Base-by-base conservation (phyloP, 2,797 vertebrate species). In the Sebastes oblongus region DNA sequence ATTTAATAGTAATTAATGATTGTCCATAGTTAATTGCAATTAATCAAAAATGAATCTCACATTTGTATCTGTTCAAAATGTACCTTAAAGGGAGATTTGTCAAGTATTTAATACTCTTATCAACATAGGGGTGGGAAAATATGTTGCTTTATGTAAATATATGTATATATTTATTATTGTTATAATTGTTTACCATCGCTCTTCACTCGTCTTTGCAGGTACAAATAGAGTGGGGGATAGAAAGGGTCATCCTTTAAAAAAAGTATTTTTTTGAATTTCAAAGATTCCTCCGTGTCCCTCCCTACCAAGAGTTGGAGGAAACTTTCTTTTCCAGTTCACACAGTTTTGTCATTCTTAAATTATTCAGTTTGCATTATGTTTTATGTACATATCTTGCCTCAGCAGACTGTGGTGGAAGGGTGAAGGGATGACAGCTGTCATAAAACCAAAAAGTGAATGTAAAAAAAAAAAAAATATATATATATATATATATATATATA, bases 281-380 rank as follows among this genome's bases (percentile, higher is more conserved):
- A 58, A 36, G 32, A 82, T 65, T 77, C 25, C 54, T 39, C 16
- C 22, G 30, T 46, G 8, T 46, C 52, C 6, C 5, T 59, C 12
- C 6, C 2, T 6, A 20, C 0, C 7, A 75, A 55, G 8, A 25
- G 5, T 58, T n/a, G 14, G 25, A 62, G 14, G 6, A 82, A 77
- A 82, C 25, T 52, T 86, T 85, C 9, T 76, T 60, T 80, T 66
- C 9, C 30, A 46, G 29, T 52, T 68, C 27, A 66, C 32, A 72
- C 55, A 60, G 60, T 80, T 58, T 81, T 72, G 69, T 82, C 68
- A 20, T n/a, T n/a, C 36, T 66, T 81, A 77, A 75, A 82, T 79
- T 72, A 89, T 86, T 88, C 75, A 55, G 73, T 81, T 81, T 81
- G 76, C 42, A 75, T 86, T 52, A 66, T 78, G 81, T 68, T 56